Evolutionary conservation across 2,113 vertebrate species (phyloP), one percentile per base, ranked within the genome.

Genomic region (Miniopterus natalensis): DNA sequence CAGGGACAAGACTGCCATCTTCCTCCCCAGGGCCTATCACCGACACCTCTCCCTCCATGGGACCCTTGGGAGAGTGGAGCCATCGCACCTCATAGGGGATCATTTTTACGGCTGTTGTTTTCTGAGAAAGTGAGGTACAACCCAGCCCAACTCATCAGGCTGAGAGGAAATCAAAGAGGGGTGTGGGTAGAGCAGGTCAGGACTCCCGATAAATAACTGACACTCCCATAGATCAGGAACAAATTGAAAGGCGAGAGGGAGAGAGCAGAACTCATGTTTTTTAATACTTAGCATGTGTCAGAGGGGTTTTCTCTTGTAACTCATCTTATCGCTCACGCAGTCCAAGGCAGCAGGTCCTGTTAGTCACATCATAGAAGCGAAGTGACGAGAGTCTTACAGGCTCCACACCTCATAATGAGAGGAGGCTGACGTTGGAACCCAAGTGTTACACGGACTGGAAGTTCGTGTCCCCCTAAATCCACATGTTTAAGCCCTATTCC

Each of bases 201-300:
- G 87, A 42, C 0, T n/a, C 3, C 5, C 2, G 25, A 71, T 42
- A 7, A 31, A 27, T 51, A 88, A 13, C 6, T 10, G 14, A 36
- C 27, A 51, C 21, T 40, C 10, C 20, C 6, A 2, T 0, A 29
- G 18, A 93, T 57, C 10, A 8, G 27, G 71, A 23, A 29, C 4
- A 14, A 40, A 15, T 51, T 5, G 7, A 55, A 59, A n/a, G 63
- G 31, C n/a, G 8, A 21, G 17, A 14, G 11, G 7, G 31, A 63
- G n/a, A 51, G 25, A 75, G 27, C 51, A 66, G 8, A 59, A 47
- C 0, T 3, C 15, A 23, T 15, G 18, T 6, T 20, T 57, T 15
- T 12, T 36, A 8, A 23, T 45, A 23, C 15, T 2, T 29, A 1
- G 0, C 42, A 8, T 13, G 0, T 2, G 7, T 2, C 8, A 47